Conservation (phyloP, 2,888 invertebrate species). For the Argynnis bischoffii region DNA sequence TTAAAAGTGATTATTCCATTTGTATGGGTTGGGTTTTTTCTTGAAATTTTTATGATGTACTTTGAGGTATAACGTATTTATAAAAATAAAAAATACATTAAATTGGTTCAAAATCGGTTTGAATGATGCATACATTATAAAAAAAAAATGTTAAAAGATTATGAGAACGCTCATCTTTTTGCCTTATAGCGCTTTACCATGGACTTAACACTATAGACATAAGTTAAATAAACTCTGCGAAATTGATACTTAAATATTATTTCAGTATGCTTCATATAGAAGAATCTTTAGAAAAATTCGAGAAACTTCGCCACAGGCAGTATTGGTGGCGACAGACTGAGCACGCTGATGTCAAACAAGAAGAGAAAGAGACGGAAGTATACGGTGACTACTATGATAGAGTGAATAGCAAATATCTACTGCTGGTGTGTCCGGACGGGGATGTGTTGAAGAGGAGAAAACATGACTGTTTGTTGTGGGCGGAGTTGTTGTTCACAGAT, state of each 20-base stretch:
- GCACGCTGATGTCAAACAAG: conserved; percentile 43
- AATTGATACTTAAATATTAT: conserved; percentile 17
- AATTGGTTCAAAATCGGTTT: no score
- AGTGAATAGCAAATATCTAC: conserved; percentile 61
- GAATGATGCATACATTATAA: no score
- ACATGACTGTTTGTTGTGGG: conserved; percentile 67
- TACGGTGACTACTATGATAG: conserved; percentile 49
- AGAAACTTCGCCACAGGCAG: conserved; percentile 64
- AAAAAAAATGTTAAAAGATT: no score
- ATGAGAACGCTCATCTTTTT: no score
- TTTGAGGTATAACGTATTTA: no score
- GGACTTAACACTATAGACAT: no score
- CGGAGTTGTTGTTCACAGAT: conserved; percentile 69
- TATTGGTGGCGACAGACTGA: conserved; percentile 60
- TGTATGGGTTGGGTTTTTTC: no score
- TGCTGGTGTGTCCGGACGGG: conserved; percentile 70
- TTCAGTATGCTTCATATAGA: conserved; percentile 70
- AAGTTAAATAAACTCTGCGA: no score
- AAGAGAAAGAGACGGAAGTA: conserved; percentile 48
- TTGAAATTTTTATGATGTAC: no score
- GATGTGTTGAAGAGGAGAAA: conserved; percentile 62
- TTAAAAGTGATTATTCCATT: no score
- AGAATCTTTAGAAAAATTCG: conserved; percentile 57
- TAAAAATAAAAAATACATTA: no score
- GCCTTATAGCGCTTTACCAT: no score